Percentiles rank a stretch among this genome's conserved stretches.
Evolutionary conservation across 2,113 vertebrate species (phyloP).

Genomic region (Zootoca vivipara): DNA sequence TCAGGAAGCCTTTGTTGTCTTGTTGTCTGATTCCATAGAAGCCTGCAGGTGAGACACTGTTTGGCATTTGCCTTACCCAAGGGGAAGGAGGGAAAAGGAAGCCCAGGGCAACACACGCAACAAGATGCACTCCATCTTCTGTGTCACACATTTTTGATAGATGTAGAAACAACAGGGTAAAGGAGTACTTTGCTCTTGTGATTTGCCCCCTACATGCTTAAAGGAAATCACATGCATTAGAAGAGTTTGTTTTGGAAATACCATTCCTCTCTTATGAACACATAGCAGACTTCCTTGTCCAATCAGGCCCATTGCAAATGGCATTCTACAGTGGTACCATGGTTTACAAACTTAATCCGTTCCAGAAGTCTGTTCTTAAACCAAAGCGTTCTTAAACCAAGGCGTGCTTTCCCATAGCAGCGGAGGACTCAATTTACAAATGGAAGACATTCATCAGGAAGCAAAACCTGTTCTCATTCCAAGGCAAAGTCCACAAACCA

Average conservation of each 20-base stretch:
- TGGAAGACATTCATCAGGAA: too few relatives aligned
- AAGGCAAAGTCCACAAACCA: too few relatives aligned
- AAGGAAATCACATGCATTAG: background rate
- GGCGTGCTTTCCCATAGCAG: too few relatives aligned
- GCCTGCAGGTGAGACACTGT: slow-evolving; percentile 20
- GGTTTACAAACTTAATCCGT: too few relatives aligned
- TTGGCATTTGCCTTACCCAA: slow-evolving; percentile 10
- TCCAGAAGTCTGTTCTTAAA: too few relatives aligned
- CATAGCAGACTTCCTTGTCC: background rate
- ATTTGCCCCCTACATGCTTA: background rate
- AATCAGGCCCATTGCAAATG: background rate
- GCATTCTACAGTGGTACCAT: too few relatives aligned
- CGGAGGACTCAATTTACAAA: too few relatives aligned
- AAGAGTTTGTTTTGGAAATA: slow-evolving; percentile 11
- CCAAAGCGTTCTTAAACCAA: too few relatives aligned
- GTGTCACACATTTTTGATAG: slow-evolving; percentile 35
- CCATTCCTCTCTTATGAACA: background rate
- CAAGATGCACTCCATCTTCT: background rate
- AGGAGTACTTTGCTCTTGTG: slow-evolving; percentile 35
- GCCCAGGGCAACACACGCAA: slow-evolving; percentile 27
- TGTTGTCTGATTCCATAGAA: slow-evolving; percentile 44
- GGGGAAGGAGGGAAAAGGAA: slow-evolving; percentile 30
- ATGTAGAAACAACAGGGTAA: slow-evolving; percentile 12
- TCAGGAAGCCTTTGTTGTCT: slow-evolving; percentile 17
- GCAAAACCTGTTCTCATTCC: too few relatives aligned